Conservation (phyloP, 2,797 vertebrate genomes). For the Rhinophrynus dorsalis region DNA sequence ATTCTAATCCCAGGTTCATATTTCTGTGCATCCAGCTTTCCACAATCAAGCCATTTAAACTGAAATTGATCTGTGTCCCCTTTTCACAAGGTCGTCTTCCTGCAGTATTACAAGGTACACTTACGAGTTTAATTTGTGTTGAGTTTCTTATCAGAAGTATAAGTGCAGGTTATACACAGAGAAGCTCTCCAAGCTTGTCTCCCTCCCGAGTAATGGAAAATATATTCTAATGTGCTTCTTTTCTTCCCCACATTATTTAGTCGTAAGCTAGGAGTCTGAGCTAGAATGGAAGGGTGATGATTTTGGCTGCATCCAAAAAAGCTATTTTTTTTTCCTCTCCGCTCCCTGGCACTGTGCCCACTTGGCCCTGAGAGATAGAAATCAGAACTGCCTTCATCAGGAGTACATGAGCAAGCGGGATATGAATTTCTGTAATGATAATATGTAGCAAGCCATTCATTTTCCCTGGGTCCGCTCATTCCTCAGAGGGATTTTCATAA, state of each 20-base stretch:
- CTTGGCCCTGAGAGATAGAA: conserved; percentile 41
- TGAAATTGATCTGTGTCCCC: conserved; percentile 61
- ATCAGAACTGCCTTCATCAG: conserved; percentile 23
- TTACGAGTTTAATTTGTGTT: conserved; percentile 62
- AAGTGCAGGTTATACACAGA: conserved; percentile 56
- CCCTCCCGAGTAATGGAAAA: conserved; percentile 55
- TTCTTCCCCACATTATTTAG: conserved; percentile 52
- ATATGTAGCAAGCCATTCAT: conserved; percentile 30
- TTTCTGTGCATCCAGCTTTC: neutral
- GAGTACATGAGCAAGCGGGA: neutral
- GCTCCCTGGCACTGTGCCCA: conserved; percentile 16
- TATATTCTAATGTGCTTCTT: conserved; percentile 51
- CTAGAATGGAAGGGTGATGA: conserved; percentile 12
- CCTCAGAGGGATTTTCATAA: neutral
- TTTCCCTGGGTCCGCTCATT: neutral
- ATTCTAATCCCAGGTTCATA: neutral
- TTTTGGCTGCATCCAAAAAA: conserved; percentile 25
- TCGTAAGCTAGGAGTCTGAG: conserved; percentile 30
- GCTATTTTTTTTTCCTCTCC: conserved; percentile 10
- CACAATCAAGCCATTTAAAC: conserved; percentile 50
- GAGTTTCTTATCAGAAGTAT: conserved; percentile 55
- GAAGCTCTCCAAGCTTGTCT: conserved; percentile 53
- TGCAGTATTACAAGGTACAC: conserved; percentile 55
- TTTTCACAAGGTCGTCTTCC: conserved; percentile 62
- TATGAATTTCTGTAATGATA: conserved; percentile 18